Evolutionary conservation across 1,140 invertebrate genomes (phyloP).

Genomic region (Tachypleus tridentatus): DNA sequence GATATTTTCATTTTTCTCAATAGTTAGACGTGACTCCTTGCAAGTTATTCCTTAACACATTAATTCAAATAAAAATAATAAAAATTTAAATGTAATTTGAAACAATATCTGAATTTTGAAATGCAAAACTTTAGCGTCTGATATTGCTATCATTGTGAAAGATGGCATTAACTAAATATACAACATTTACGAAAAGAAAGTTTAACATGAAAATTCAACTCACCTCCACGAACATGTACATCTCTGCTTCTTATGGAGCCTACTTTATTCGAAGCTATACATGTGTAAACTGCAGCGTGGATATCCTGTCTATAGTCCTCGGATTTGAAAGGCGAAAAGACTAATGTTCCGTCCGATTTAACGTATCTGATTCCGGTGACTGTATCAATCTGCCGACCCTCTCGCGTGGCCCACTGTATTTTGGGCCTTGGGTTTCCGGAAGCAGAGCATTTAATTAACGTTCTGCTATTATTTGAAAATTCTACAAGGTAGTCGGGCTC

Average conservation of each 20-base stretch:
- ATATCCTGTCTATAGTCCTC: constrained; percentile 42
- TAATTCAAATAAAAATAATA: too few species aligned
- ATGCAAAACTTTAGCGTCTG: too few species aligned
- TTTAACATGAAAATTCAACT: too few species aligned
- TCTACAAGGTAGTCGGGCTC: constrained; percentile 13
- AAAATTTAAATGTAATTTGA: too few species aligned
- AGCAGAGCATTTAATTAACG: constrained; percentile 55
- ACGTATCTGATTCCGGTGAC: constrained; percentile 57
- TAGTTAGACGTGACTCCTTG: too few species aligned
- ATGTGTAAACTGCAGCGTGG: constrained; percentile 49
- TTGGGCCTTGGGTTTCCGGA: constrained; percentile 90
- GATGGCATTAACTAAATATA: too few species aligned
- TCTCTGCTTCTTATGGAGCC: constrained; percentile 81
- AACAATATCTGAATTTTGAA: too few species aligned
- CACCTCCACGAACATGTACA: constrained; percentile 86
- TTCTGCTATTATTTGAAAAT: constrained; percentile 16
- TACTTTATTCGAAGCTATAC: constrained; percentile 72
- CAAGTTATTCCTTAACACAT: too few species aligned
- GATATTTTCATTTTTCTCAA: too few species aligned
- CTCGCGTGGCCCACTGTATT: constrained; percentile 63
- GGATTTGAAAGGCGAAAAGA: constrained; percentile 31
- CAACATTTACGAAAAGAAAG: too few species aligned
- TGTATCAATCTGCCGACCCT: constrained; percentile 32
- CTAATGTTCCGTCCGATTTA: constrained; percentile 33
- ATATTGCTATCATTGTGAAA: too few species aligned